These are phyloP conservation scores for Echinarachnius parma DNA, from an alignment of 53 echinoderm and acorn worm genomes.

Conservation along the genomic window DNA sequence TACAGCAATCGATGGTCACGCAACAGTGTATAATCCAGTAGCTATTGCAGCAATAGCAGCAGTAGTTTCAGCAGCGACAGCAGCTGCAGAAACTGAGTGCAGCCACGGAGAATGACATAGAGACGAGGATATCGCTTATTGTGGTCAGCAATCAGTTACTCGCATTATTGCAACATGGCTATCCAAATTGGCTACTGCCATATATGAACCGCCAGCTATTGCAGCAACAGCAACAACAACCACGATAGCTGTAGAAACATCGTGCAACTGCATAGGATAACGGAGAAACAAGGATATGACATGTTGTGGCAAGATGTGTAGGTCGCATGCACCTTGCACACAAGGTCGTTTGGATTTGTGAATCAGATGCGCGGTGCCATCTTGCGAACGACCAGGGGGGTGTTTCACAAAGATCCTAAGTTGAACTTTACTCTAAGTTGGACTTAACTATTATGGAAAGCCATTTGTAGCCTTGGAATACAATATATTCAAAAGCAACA, in stretches of 20 bases:
- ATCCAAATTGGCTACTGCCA: not conserved
- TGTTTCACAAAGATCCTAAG: too few relatives aligned
- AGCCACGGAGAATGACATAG: constrained; percentile 23
- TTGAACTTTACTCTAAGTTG: too few relatives aligned
- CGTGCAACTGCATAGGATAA: constrained; percentile 15
- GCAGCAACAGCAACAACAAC: constrained; percentile 22
- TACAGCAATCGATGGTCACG: not conserved
- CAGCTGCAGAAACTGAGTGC: constrained; percentile 8
- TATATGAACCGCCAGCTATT: constrained; percentile 19
- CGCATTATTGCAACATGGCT: too few relatives aligned
- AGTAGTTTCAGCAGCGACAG: constrained; percentile 19
- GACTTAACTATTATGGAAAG: too few relatives aligned
- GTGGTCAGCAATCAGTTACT: too few relatives aligned
- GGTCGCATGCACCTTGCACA: too few relatives aligned
- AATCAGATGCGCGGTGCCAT: too few relatives aligned
- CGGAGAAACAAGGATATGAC: constrained; percentile 49
- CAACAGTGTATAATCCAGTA: constrained; percentile 23
- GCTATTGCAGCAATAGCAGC: constrained; percentile 16
- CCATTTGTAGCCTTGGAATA: too few relatives aligned
- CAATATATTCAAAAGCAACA: too few relatives aligned
- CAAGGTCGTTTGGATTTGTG: too few relatives aligned
- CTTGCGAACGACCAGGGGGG: too few relatives aligned
- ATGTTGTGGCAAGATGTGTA: not conserved
- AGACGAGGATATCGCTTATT: constrained; percentile 40
- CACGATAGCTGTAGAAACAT: constrained; percentile 17